Base-by-base conservation (phyloP, 2,888 invertebrate species). In the Noctua fimbriata region DNA sequence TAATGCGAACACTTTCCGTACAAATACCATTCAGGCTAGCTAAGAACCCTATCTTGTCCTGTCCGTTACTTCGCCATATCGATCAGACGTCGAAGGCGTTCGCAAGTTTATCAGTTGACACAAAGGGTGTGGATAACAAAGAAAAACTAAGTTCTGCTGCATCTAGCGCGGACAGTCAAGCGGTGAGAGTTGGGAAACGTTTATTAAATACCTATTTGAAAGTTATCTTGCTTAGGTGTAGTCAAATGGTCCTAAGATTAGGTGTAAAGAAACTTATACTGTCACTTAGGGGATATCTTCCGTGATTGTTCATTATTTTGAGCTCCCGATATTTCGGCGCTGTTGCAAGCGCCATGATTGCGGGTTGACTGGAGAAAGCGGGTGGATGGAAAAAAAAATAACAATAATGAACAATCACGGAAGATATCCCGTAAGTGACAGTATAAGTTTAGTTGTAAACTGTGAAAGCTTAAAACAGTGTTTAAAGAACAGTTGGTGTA, bases 71-170 rank as follows among this genome's bases (percentile, higher is more conserved):
- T 24, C 44, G 32, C 36, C 36, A 16, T 84, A 84, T 79, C 69
- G 84, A 84, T 79, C 69, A 72, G 41, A 67, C 24, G 44, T 58
- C 47, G 41, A 65, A 52, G 36, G 28, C 69, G 55, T 7, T 55
- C n/a, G 28, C 76, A 82, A 82, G 76, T 72, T 75, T 88, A 88
- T 87, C 82, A 76, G 69, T 79, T 83, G 72, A 72, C 76, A 73
- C 82, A 88, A 89, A 88, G 82, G 83, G 87, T 89, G 47, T 89
- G 2, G 75, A 74, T 89, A 73, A 83, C 89, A 88, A 88, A 89
- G 89, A 55, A 60, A 75, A 78, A 78, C 75, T 78, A 70, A 55
- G 71, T 70, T 76, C 36, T 21, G 12, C 69, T 76, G 74, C 87
- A 75, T 66, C 69, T 67, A 55, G n/a, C 73, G 41, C 73, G 41